phyloP scores from a whole-genome alignment of 1,140 invertebrate genomes.

The Penaeus chinensis region DNA sequence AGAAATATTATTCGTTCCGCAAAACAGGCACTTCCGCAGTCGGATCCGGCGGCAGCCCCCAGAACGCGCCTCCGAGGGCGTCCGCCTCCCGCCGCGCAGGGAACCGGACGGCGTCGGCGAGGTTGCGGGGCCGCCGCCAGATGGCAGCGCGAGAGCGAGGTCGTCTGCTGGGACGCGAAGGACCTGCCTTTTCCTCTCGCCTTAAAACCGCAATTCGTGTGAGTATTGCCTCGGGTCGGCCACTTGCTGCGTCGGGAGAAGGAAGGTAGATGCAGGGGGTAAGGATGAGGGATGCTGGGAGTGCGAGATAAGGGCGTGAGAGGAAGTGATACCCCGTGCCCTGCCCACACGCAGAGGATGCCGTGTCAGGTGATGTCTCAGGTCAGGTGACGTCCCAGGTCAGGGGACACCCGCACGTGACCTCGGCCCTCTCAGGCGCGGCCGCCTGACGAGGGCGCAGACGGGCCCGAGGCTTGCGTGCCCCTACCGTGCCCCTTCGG shows the following conservation, averaged over 20 bases:
- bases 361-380: too few species aligned
- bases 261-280: background rate
- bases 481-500: background rate
- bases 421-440: background rate
- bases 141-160: conserved; percentile 34
- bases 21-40: too few species aligned
- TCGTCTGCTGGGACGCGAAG: conserved; percentile 49
- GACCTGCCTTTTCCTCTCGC: conserved; percentile 32
- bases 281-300: background rate
- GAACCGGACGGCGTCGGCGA: background rate
- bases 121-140: background rate
- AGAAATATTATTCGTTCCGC: too few species aligned
- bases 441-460: background rate
- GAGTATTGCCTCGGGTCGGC: conserved; percentile 16
- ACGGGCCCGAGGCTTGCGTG: background rate
- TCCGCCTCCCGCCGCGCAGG: background rate
- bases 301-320: background rate
- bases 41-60: too few species aligned
- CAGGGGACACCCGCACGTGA: conserved; percentile 17
- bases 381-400: conserved; percentile 29
- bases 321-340: background rate
- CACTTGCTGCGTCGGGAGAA: background rate
- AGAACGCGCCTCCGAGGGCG: too few species aligned
- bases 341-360: too few species aligned
- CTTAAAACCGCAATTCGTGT: conserved; percentile 46